Base-by-base conservation (phyloP, 2,797 vertebrate genomes). In the Chelidonichthys spinosus region DNA sequence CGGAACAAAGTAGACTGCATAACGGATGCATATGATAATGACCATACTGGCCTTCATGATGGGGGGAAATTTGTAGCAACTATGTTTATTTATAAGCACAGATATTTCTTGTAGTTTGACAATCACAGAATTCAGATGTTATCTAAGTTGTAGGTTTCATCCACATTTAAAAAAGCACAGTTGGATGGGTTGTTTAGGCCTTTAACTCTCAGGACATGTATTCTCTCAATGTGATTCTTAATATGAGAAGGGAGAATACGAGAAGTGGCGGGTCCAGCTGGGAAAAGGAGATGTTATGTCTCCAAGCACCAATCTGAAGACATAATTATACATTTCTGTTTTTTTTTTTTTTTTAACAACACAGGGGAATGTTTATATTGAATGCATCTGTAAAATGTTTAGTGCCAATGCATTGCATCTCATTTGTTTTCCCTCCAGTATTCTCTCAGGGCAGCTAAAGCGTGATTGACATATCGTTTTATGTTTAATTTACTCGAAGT, bases 241-340 rank as follows among this genome's bases (percentile, higher is more conserved):
- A 13, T n/a, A 8, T 42, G 17, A n/a, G 25, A 25, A 25, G 25
- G 25, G 25, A 25, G 25, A 17, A 13, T n/a, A 8, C 35, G 17
- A n/a, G 3, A 44, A 35, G 52, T 35, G 17, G 42, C 2, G 9
- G n/a, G 35, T 18, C 17, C 32, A 44, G 11, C 9, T 55, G 55
- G 36, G 9, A 36, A 15, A 58, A n/a, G n/a, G 2, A 6, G 55
- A 58, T 58, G 55, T 58, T 17, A 7, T 14, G 17, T 43, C 36
- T 56, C 32, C 0, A 2, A 25, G 33, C 11, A 18, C 32, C 10
- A 13, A 14, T 56, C 17, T 58, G 42, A 5, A 47, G 37, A 55
- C 15, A 43, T 42, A 40, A 40, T 32, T 0, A 18, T 0, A 0
- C 11, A 0, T 63, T 2, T 15, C 17, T 40, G 7, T 55, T 0